Conservation (phyloP, 2,113 vertebrate genomes). For the Gorsachius goisagi region DNA sequence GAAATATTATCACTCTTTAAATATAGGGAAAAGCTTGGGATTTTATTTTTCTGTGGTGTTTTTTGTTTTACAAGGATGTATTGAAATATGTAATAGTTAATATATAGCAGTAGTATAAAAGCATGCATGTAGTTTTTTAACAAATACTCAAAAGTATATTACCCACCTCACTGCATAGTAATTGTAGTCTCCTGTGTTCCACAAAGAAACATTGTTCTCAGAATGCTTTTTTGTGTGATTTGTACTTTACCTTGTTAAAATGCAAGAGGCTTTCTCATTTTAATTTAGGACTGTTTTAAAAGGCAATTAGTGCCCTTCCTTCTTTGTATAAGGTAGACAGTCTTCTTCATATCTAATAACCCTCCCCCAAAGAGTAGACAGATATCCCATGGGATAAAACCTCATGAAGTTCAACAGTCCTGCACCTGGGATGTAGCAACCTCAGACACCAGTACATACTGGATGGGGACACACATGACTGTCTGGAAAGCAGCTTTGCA, state of each 20-base stretch:
- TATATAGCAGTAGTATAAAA: background rate
- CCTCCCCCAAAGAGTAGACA: background rate
- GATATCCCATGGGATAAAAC: background rate
- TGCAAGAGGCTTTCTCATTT: background rate
- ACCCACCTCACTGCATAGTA: background rate
- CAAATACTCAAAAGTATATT: fast-evolving
- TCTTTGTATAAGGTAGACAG: background rate
- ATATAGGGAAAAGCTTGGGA: fast-evolving
- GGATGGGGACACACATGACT: no score
- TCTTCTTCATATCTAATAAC: background rate
- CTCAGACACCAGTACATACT: background rate
- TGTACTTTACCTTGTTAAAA: background rate
- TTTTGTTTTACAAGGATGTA: background rate
- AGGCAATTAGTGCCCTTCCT: background rate
- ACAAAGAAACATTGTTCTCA: background rate
- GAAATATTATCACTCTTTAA: background rate
- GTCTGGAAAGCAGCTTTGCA: background rate
- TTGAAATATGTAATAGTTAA: background rate
- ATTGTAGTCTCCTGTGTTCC: background rate
- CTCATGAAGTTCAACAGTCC: background rate
- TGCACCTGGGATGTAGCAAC: background rate
- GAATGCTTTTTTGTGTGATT: background rate
- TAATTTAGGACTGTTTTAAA: background rate
- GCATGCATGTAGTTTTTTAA: background rate
- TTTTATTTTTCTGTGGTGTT: background rate